These are phyloP conservation scores for Andricus quercusramuli DNA, from an alignment of 2,888 invertebrate genomes.

Conservation along the genomic window DNA sequence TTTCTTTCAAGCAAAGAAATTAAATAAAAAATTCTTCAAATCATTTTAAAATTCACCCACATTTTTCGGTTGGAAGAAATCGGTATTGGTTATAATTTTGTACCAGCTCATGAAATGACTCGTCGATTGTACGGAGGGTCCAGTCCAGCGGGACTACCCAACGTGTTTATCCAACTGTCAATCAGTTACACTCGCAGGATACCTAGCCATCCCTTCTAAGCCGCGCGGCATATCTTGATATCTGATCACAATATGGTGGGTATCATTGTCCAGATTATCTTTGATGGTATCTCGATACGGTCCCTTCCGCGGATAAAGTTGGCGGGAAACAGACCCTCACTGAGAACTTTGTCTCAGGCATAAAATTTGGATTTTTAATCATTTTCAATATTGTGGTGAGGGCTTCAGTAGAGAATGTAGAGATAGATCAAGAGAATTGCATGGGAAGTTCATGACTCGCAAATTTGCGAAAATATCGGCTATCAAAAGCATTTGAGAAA, in stretches of 20 bases:
- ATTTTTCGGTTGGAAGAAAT: background rate
- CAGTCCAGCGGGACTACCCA: slow-evolving; percentile 57
- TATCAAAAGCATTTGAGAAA: background rate
- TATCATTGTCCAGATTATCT: slow-evolving; percentile 57
- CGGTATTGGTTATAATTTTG: background rate
- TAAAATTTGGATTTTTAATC: background rate
- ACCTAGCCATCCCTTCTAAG: slow-evolving; percentile 60
- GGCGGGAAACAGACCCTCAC: background rate
- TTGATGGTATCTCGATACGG: background rate
- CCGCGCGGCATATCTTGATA: slow-evolving; percentile 60
- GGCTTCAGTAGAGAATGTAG: background rate
- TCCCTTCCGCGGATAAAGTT: background rate
- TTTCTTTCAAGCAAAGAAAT: background rate
- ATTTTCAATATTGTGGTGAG: background rate
- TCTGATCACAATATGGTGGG: slow-evolving; percentile 61
- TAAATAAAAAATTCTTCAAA: background rate
- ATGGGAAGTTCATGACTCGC: background rate
- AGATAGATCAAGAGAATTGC: background rate
- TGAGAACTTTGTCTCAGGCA: background rate
- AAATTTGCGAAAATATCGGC: background rate
- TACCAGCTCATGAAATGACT: slow-evolving; percentile 54
- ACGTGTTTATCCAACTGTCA: slow-evolving; percentile 75
- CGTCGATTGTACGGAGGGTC: slow-evolving; percentile 57
- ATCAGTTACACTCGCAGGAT: slow-evolving; percentile 61
- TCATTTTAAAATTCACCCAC: background rate